Conservation (phyloP, 2,113 vertebrate genomes). For the Melierax canorus region DNA sequence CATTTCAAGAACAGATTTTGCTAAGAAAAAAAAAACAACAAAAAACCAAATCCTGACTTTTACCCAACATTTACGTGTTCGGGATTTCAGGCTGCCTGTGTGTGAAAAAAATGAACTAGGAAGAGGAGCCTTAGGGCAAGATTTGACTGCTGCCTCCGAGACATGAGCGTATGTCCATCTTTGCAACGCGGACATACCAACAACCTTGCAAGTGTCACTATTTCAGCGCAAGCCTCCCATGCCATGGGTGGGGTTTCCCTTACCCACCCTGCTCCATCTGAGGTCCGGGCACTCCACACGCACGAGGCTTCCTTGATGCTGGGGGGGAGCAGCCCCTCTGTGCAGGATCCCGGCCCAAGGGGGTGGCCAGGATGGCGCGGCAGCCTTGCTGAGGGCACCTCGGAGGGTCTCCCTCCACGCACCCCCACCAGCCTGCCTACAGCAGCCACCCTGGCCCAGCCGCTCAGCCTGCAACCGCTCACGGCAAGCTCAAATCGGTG, state of each 20-base stretch:
- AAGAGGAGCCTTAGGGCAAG: not conserved
- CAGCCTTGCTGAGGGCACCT: not conserved
- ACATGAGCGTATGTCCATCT: fast-evolving
- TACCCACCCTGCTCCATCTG: fast-evolving
- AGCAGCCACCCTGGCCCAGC: not conserved
- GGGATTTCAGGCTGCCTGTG: not conserved
- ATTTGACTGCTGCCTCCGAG: not conserved
- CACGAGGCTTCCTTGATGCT: too few relatives aligned
- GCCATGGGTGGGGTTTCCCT: not conserved
- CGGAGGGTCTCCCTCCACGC: too few relatives aligned
- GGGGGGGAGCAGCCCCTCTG: not conserved
- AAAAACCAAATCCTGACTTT: not conserved
- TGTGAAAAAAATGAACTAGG: fast-evolving
- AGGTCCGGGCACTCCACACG: fast-evolving
- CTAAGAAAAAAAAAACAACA: not conserved
- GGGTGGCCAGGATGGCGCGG: fast-evolving
- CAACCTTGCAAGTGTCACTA: fast-evolving
- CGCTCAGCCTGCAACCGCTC: not conserved
- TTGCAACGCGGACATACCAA: not conserved
- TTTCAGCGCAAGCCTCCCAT: not conserved
- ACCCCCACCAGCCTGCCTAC: not conserved
- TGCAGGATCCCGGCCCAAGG: fast-evolving
- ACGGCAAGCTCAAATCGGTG: not conserved
- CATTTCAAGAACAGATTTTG: not conserved
- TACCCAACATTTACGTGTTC: not conserved